Evolutionary conservation across 2,797 vertebrate genomes (phyloP).

Genomic region (Rhinoraja longicauda): DNA sequence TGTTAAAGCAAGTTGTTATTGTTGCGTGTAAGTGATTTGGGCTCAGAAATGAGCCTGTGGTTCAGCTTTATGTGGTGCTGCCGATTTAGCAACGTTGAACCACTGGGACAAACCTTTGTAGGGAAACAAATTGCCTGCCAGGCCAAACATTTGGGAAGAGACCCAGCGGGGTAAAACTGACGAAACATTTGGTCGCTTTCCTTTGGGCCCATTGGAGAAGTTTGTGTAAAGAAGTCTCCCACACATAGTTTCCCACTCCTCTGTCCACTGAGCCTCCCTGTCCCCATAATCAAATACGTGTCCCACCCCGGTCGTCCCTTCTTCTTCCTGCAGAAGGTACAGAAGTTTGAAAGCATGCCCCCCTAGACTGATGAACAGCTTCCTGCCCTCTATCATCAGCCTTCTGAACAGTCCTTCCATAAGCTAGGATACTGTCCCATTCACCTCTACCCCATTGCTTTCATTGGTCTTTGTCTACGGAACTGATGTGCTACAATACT

Average conservation of each 20-base stretch:
- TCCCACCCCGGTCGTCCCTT: neutral
- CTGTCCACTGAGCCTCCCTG: neutral
- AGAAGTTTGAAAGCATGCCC: too few species aligned
- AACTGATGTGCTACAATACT: too few species aligned
- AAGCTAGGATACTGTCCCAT: too few species aligned
- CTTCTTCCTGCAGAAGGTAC: neutral
- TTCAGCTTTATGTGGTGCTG: too few species aligned
- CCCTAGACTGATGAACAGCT: too few species aligned
- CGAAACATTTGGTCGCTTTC: neutral
- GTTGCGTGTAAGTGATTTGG: too few species aligned
- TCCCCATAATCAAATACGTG: neutral
- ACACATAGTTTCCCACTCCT: neutral
- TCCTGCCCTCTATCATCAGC: too few species aligned
- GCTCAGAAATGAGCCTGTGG: too few species aligned
- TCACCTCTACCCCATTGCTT: too few species aligned
- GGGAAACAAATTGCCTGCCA: neutral
- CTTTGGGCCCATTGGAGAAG: neutral
- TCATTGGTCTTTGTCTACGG: too few species aligned
- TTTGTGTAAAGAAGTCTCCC: neutral
- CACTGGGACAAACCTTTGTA: neutral
- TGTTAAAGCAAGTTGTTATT: neutral
- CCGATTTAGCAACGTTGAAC: too few species aligned
- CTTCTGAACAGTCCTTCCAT: too few species aligned
- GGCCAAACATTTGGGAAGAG: neutral
- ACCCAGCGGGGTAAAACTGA: neutral